Evolutionary conservation across 1,140 invertebrate genomes (phyloP), one percentile per base, ranked within the genome.

Genomic region (Cydia pomonella): DNA sequence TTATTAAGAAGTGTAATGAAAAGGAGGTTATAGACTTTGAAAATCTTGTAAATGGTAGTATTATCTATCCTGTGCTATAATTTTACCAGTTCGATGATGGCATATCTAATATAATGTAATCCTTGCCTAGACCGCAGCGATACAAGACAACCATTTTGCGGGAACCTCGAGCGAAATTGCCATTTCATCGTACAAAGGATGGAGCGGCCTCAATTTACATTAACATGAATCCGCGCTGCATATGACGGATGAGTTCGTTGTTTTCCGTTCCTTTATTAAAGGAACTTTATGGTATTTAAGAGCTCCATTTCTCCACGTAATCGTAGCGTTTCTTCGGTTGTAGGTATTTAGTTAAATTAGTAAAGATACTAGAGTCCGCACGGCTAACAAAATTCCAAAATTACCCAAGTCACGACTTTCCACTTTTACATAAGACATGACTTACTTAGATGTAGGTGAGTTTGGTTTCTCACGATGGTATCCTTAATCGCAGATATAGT

Each of bases 141-240:
- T 18, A 69, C 64, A 29, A 69, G 25, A 33, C 63, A 66, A 13
- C 29, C 29, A 29, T n/a, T 69, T 41, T n/a, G 29, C 9, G 27
- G 7, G 29, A 69, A 69, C 29, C 12, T 69, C 2, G 64, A 41
- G n/a, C 64, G 64, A 69, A 69, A 69, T 69, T 69, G 64, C 64
- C n/a, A 69, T 69, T 33, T 18, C 10, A 69, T 64, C 63, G 23
- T 6, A 69, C 64, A 69, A 69, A 69, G 64, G 64, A 69, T 38
- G 12, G 27, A 27, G 63, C 16, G 63, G 29, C 64, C 64, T 69
- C 16, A 38, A 69, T 69, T 69, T 69, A 38, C 64, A 69, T 69
- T 41, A 18, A 69, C 29, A 69, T 10, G 64, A 69, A 69, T 18
- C 16, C 16, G 18, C 59, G 27, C 64, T 69, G 64, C 64, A 69